phyloP scores from a whole-genome alignment of 1,140 invertebrate genomes.

The Camponotus vicinus region DNA sequence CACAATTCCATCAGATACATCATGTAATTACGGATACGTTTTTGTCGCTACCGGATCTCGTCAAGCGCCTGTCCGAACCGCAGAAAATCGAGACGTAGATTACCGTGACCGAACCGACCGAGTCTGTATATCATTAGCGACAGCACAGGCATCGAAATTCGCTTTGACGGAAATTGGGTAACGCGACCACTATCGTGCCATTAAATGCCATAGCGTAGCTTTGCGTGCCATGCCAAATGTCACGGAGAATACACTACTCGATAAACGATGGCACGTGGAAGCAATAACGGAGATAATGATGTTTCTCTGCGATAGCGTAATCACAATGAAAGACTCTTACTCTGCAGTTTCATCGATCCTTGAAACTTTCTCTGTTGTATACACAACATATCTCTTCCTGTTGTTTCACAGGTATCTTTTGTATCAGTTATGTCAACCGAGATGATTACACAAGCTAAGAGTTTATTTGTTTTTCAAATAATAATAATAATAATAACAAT shows the following conservation, averaged over 20 bases:
- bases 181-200: constrained; percentile 57
- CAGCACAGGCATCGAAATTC: constrained; percentile 53
- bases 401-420: constrained; percentile 1
- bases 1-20: background rate
- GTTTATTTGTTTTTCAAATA: no score
- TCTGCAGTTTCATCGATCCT: constrained; percentile 8
- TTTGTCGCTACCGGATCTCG: background rate
- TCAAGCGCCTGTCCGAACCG: background rate
- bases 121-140: constrained; percentile 55
- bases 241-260: constrained; percentile 45
- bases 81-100: constrained; percentile 65
- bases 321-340: background rate
- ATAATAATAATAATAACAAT: no score
- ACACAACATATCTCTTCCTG: background rate
- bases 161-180: constrained; percentile 69
- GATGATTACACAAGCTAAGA: no score
- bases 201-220: constrained; percentile 53
- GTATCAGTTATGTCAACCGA: background rate
- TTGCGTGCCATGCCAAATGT: constrained; percentile 54
- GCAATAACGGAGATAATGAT: constrained; percentile 32
- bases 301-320: constrained; percentile 35
- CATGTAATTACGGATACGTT: background rate
- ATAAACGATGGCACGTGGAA: constrained; percentile 40
- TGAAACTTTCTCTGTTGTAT: background rate
- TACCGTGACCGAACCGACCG: constrained; percentile 40